Evolutionary conservation across 2,113 vertebrate species (phyloP).

Genomic region (Paratilapia polleni): DNA sequence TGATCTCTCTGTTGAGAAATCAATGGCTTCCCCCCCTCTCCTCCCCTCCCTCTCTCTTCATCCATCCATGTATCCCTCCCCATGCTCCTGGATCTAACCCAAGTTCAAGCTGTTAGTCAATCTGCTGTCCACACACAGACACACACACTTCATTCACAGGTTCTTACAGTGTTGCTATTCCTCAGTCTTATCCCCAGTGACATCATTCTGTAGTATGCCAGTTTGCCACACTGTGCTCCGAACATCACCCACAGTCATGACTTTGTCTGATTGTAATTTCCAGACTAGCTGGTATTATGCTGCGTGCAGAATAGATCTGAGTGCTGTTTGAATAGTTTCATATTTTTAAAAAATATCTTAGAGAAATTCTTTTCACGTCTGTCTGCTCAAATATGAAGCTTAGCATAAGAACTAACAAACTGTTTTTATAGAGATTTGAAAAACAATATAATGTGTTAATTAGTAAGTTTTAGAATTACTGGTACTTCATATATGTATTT

Average conservation of each 20-base stretch:
- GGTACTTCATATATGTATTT: neutral
- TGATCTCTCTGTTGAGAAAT: slow-evolving; percentile 78
- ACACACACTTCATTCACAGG: slow-evolving; percentile 48
- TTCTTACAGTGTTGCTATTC: slow-evolving; percentile 35
- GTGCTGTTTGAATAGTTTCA: neutral
- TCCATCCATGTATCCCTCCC: slow-evolving; percentile 71
- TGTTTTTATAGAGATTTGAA: neutral
- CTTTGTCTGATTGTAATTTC: neutral
- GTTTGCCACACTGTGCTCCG: slow-evolving; percentile 1
- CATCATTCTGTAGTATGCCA: slow-evolving; percentile 14
- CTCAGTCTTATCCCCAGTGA: slow-evolving; percentile 21
- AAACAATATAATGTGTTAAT: neutral
- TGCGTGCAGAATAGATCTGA: neutral
- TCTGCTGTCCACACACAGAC: slow-evolving; percentile 68
- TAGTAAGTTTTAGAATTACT: neutral
- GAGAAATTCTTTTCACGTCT: neutral
- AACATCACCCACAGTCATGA: slow-evolving; percentile 7
- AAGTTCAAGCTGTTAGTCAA: slow-evolving; percentile 80
- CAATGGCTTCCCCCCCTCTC: slow-evolving; percentile 49
- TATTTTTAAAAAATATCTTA: neutral
- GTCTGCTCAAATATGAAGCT: neutral
- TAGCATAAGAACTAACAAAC: neutral
- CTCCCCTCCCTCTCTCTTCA: slow-evolving; percentile 45
- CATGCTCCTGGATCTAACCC: slow-evolving; percentile 68
- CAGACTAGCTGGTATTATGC: neutral